A percentile compares a stretch with the other conserved stretches of the same genome.
Evolutionary conservation across 2,888 invertebrate species (phyloP).

Genomic region (Cataglyphis livida): DNA sequence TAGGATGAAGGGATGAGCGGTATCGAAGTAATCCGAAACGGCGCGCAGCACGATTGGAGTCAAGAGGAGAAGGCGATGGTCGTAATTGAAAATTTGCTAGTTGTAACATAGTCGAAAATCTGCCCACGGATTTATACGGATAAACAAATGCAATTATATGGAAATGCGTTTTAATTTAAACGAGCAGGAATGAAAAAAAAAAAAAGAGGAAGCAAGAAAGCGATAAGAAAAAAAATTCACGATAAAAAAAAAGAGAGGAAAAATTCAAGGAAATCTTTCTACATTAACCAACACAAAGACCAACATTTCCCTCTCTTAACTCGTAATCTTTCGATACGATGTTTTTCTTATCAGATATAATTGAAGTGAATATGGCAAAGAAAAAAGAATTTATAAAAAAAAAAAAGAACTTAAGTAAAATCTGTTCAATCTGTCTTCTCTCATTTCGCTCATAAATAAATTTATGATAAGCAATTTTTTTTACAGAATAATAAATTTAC

Average conservation of each 20-base stretch:
- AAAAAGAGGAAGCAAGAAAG: slow-evolving; percentile 5
- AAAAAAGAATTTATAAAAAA: not conserved
- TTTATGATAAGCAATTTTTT: not conserved
- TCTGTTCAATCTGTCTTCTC: not conserved
- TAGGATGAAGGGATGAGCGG: slow-evolving; percentile 22
- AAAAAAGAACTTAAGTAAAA: not conserved
- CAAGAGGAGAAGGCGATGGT: slow-evolving; percentile 34
- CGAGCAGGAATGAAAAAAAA: slow-evolving; percentile 49
- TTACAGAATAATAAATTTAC: not conserved
- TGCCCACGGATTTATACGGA: slow-evolving; percentile 73
- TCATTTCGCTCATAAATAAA: not conserved
- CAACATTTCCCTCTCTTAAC: not conserved
- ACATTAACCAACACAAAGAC: not conserved
- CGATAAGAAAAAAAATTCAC: not conserved
- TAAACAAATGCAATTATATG: slow-evolving; percentile 68
- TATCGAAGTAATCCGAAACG: slow-evolving; percentile 50
- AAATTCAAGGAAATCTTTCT: not conserved
- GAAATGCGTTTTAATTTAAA: slow-evolving; percentile 63
- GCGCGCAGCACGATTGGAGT: slow-evolving; percentile 5
- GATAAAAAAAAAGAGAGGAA: slow-evolving; percentile 1
- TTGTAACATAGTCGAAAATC: slow-evolving; percentile 24
- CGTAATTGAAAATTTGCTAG: slow-evolving; percentile 62
- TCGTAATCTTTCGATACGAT: not conserved
- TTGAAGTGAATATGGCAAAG: not conserved
- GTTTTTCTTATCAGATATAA: not conserved